These are phyloP conservation scores for Troides aeacus DNA, from an alignment of 2,888 invertebrate species.

Conservation along the genomic window DNA sequence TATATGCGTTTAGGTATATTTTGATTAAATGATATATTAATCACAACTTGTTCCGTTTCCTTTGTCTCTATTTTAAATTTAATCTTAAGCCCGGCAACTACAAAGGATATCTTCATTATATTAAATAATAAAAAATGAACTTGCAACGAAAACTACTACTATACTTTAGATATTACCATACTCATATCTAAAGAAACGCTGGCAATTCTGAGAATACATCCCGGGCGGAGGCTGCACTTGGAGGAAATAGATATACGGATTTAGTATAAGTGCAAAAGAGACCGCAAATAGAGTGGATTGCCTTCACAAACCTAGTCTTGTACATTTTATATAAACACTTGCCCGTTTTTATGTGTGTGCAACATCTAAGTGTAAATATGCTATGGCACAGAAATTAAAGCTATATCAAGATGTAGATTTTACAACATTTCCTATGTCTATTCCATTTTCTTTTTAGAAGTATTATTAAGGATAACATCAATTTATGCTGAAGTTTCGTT, in stretches of 20 bases:
- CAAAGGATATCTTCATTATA: no score
- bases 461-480: not conserved
- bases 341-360: slow-evolving; percentile 41
- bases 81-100: no score
- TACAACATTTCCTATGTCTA: slow-evolving; percentile 1
- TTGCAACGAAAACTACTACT: slow-evolving; percentile 54
- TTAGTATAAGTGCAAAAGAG: slow-evolving; percentile 38
- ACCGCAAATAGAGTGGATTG: slow-evolving; percentile 55
- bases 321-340: slow-evolving; percentile 52
- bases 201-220: slow-evolving; percentile 61
- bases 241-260: slow-evolving; percentile 36
- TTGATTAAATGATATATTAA: not conserved
- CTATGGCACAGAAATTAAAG: slow-evolving; percentile 26
- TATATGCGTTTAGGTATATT: not conserved
- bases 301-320: slow-evolving; percentile 55
- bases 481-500: not conserved
- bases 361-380: not conserved
- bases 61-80: no score
- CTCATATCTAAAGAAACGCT: slow-evolving; percentile 43
- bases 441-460: not conserved
- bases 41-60: no score
- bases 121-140: slow-evolving; percentile 11
- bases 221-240: slow-evolving; percentile 53
- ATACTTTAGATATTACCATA: slow-evolving; percentile 47
- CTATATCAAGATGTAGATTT: slow-evolving; percentile 29